These are phyloP conservation scores for Acleris literana DNA, from an alignment of 2,888 invertebrate species.

Conservation along the genomic window DNA sequence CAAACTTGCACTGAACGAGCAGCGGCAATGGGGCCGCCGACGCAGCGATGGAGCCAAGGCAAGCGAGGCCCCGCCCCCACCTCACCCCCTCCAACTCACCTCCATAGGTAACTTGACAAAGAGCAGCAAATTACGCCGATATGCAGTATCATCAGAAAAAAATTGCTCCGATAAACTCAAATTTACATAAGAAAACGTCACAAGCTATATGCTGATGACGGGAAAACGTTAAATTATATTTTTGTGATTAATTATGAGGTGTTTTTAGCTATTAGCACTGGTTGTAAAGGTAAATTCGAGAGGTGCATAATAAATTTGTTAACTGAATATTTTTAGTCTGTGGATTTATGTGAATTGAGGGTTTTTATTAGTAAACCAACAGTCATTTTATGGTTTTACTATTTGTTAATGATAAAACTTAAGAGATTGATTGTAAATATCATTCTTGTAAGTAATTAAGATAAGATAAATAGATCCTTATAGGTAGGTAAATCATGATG, in stretches of 20 bases:
- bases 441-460: too few relatives aligned
- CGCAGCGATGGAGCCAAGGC: constrained; percentile 44
- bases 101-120: constrained; percentile 25
- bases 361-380: constrained; percentile 55
- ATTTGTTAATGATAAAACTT: background rate
- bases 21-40: constrained; percentile 22
- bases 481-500: too few relatives aligned
- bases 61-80: constrained; percentile 43
- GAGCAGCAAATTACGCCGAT: constrained; percentile 44
- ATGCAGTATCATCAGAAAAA: constrained; percentile 56
- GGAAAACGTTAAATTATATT: too few relatives aligned
- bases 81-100: constrained; percentile 43
- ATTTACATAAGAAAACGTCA: background rate
- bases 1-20: constrained; percentile 61
- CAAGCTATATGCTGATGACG: too few relatives aligned
- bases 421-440: background rate
- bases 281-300: too few relatives aligned
- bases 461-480: background rate
- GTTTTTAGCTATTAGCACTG: too few relatives aligned
- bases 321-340: constrained; percentile 51
- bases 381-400: background rate
- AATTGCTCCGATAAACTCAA: constrained; percentile 3
- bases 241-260: too few relatives aligned
- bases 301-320: background rate
- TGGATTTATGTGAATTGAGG: constrained; percentile 43